phyloP scores from a whole-genome alignment of 2,113 vertebrate genomes.

The Sorex fumeus region DNA sequence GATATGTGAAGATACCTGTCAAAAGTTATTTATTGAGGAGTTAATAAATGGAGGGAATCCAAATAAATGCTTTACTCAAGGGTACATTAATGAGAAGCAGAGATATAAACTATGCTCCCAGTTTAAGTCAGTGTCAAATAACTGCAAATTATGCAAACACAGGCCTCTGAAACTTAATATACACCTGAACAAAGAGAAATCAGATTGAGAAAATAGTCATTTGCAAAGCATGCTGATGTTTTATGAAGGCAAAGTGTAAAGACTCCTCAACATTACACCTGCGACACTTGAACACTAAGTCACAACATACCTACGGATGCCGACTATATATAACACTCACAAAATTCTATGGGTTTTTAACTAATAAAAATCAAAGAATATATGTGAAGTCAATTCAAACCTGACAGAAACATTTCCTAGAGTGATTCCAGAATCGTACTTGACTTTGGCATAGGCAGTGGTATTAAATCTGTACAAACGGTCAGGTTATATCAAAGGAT shows the following conservation, averaged over 20 bases:
- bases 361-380: constrained; percentile 16
- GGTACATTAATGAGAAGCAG: neutral
- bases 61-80: constrained; percentile 23
- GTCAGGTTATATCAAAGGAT: neutral
- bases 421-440: constrained; percentile 16
- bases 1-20: neutral
- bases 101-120: neutral
- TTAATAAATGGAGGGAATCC: constrained; percentile 5
- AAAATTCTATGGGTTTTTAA: neutral
- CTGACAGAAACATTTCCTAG: neutral
- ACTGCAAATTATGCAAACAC: neutral
- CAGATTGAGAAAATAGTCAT: neutral
- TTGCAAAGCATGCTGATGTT: constrained; percentile 39
- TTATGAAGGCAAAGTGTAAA: constrained; percentile 18
- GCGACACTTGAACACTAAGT: neutral
- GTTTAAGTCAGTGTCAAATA: neutral
- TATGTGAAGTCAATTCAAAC: neutral
- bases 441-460: neutral
- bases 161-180: neutral
- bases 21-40: constrained; percentile 40
- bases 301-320: neutral
- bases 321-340: neutral
- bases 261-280: neutral
- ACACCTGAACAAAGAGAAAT: neutral
- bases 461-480: neutral